phyloP scores from a whole-genome alignment of 1,140 invertebrate species.

The Drosophila elegans region DNA sequence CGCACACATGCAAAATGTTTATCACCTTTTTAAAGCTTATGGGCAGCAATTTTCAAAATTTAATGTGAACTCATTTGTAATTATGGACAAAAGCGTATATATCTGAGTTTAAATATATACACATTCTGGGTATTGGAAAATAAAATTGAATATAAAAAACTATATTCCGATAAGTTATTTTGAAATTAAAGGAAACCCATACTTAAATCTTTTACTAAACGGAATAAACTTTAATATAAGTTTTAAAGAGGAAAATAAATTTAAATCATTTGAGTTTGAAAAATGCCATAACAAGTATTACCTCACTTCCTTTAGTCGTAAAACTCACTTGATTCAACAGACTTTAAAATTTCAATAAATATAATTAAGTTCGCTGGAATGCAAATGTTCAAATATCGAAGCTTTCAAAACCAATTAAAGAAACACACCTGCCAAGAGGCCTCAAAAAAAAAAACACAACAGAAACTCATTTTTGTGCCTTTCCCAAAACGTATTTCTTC shows the following conservation, averaged over 20 bases:
- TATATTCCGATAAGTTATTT: not conserved
- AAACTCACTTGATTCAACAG: not conserved
- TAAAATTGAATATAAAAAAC: not conserved
- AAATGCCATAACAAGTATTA: not conserved
- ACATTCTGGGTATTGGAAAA: not conserved
- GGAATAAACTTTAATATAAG: not conserved
- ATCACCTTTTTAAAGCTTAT: constrained; percentile 63
- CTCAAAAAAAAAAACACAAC: constrained; percentile 34
- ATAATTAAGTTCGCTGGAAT: constrained; percentile 40
- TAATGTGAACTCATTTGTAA: constrained; percentile 58
- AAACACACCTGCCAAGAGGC: constrained; percentile 48
- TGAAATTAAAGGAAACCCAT: not conserved
- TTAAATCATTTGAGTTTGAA: not conserved
- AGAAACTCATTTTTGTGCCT: constrained; percentile 33
- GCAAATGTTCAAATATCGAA: constrained; percentile 41
- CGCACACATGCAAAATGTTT: constrained; percentile 37
- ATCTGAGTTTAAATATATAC: not conserved
- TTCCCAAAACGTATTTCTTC: constrained; percentile 31
- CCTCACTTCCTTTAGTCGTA: not conserved
- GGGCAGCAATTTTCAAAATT: constrained; percentile 49
- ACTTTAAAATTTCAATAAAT: constrained; percentile 27
- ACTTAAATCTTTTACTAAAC: not conserved
- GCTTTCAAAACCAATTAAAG: constrained; percentile 77
- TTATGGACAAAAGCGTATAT: constrained; percentile 11
- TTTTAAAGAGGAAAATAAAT: not conserved